Base-by-base conservation (phyloP, 2,113 vertebrate species). In the Clarias gariepinus region DNA sequence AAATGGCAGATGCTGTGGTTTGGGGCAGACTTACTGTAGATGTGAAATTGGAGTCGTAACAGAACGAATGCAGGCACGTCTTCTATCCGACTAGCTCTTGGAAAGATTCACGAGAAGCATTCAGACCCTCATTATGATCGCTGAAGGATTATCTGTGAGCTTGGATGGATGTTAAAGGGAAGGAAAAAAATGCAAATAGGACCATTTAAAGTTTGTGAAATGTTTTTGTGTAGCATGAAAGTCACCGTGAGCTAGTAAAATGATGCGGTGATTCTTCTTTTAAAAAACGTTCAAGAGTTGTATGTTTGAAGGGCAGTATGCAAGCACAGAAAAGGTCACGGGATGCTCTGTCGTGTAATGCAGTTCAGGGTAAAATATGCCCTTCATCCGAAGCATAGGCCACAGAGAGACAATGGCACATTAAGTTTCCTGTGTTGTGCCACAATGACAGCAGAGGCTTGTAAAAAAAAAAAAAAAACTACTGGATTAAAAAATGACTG, bases 1-100 rank as follows among this genome's bases (percentile, higher is more conserved):
- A 81, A 91, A 76, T 12, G 89, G 86, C 87, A 89, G 90, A 88
- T 85, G 88, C 84, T 84, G 66, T 89, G 90, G 82, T 78, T 87
- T 85, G 81, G 64, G 55, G 53, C 84, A 87, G 90, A 88, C 87
- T 86, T 84, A 81, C 78, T 86, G 76, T 79, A 83, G 73, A 66
- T 33, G 89, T 91, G 89, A 84, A 90, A 89, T 83, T 8, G 53
- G 80, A 88, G 87, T 86, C 87, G 69, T 78, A 88, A 86, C 86
- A 41, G 86, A 88, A 52, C 36, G 52, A 78, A 28, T 64, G 60
- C 66, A 41, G 63, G 66, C 83, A n/a, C 85, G 57, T 61, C 88
- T 88, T 88, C 85, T 81, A 78, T 36, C 13, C 25, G 64, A 69
- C 23, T 8, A 52, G 53, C 77, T 76, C 73, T 53, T 74, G 85